Base-by-base conservation (phyloP, 2,113 vertebrate genomes). In the Ophiodon elongatus region DNA sequence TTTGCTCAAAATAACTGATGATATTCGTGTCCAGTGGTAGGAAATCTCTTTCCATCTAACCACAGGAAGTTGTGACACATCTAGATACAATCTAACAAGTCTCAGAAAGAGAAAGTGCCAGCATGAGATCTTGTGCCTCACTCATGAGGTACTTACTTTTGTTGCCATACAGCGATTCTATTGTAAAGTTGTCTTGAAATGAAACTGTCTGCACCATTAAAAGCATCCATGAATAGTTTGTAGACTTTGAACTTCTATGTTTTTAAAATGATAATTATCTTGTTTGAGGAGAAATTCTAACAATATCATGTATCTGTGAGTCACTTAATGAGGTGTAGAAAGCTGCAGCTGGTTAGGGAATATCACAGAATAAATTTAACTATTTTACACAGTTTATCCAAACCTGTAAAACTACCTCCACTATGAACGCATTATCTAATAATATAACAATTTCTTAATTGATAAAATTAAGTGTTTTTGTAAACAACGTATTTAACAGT, bases 291-390 rank as follows among this genome's bases (percentile, higher is more conserved):
- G 33, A 80, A 67, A 43, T 37, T 76, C 23, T 15, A 35, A 43
- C 54, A 69, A n/a, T 75, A 37, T 29, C 6, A 41, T 79, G 33
- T 62, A 67, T 80, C 19, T 79, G 35, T 88, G 79, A 89, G 73
- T 89, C 84, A 79, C 27, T 82, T 63, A 27, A 17, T 81, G 80
- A 80, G 65, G 84, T 82, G 85, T 82, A 15, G 63, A 35, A 62
- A 39, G 66, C 63, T 83, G 57, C 31, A 59, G 79, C 47, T 62
- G 39, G 23, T 75, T 45, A 45, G 60, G 60, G 68, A 89, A 79
- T 82, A 85, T 79, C 37, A 70, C 71, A 70, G 56, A 84, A 80
- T 82, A 83, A 45, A 80, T 83, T 60, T n/a, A 78, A 77, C 67
- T 47, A 65, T 62, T 84, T 79, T 27, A 68, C 66, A 75, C 65